These are phyloP conservation scores for Scopus umbretta DNA, from an alignment of 2,113 vertebrate species.

Conservation along the genomic window DNA sequence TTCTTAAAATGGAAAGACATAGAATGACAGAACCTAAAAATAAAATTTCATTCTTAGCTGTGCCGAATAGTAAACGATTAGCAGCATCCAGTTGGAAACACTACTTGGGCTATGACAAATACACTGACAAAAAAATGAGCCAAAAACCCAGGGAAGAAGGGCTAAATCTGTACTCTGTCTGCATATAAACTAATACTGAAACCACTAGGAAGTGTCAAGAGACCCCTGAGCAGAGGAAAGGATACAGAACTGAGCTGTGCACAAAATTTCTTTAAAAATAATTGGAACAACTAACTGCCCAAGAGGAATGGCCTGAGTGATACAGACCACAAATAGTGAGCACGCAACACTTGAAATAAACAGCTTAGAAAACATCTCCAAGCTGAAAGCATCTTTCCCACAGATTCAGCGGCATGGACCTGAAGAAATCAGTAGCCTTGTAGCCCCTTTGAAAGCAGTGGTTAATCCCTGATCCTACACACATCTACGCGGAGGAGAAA, in stretches of 20 bases:
- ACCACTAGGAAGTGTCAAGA: not conserved
- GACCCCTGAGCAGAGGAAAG: not conserved
- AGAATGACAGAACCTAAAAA: constrained; percentile 38
- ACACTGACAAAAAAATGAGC: not conserved
- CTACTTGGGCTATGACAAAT: constrained; percentile 29
- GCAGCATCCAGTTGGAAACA: constrained; percentile 39
- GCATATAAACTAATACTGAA: constrained; percentile 43
- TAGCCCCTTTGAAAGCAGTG: not conserved
- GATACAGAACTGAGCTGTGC: not conserved
- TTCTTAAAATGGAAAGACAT: constrained; percentile 24
- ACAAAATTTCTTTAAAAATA: constrained; percentile 18
- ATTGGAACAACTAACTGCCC: not conserved
- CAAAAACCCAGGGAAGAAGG: constrained; percentile 1
- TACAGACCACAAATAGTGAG: not conserved
- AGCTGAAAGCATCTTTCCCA: not conserved
- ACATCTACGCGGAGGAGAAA: not conserved
- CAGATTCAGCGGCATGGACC: fast-evolving
- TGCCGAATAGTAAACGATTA: constrained; percentile 48
- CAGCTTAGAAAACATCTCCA: not conserved
- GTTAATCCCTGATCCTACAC: not conserved
- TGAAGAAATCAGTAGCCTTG: not conserved
- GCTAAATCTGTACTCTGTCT: not conserved
- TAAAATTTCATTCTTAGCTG: constrained; percentile 40
- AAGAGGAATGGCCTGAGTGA: not conserved
- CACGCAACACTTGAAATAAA: not conserved